Base-by-base conservation (phyloP, 1,140 invertebrate species). In the Alviniconcha marisindica region DNA sequence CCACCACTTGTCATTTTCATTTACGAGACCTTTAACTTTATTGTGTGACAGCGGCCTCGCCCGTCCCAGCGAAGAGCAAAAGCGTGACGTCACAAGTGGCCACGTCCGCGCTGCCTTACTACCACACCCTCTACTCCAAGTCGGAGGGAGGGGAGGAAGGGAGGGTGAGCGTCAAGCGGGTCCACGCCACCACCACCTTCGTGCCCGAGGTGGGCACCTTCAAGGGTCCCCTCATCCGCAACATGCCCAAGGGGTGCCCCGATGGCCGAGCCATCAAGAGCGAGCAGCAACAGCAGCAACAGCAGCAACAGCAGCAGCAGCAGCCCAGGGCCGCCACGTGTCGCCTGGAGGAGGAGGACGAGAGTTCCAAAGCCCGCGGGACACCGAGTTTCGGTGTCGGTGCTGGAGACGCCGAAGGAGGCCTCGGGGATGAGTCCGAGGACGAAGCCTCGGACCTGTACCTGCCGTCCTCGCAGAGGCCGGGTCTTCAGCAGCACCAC, bases 51-150 rank as follows among this genome's bases (percentile, higher is more conserved):
- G 56, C 44, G 78, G 36, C 56, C 12, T 63, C 78, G 4, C 7
- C 78, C 18, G 28, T n/a, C n/a, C 78, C n/a, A 60, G 10, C 54
- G 56, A 78, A 60, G 48, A 51, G 1, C 73, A 84, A 51, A 36
- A 51, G 4, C 73, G 77, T 63, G 71, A 63, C 78, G 3, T 44
- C 71, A 21, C 71, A 79, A 21, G 51, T 74, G 31, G 73, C 81
- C 54, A 42, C 86, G 4, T 83, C 87, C 0, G 85, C 86, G 3
- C 84, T 89, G 60, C 89, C 89, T 33, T 88, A 87, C 69, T 89
- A 90, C 71, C 88, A 90, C 81, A 88, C 88, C 3, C 79, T 90
- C 2, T 90, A 88, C 73, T 87, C 88, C 51, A 84, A 87, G 77
- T 77, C 88, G 15, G 82, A 83, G 80, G 77, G 69, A 28, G 77